These are phyloP conservation scores for Chloroclystis v-ata DNA, from an alignment of 2,888 invertebrate genomes.

Conservation along the genomic window DNA sequence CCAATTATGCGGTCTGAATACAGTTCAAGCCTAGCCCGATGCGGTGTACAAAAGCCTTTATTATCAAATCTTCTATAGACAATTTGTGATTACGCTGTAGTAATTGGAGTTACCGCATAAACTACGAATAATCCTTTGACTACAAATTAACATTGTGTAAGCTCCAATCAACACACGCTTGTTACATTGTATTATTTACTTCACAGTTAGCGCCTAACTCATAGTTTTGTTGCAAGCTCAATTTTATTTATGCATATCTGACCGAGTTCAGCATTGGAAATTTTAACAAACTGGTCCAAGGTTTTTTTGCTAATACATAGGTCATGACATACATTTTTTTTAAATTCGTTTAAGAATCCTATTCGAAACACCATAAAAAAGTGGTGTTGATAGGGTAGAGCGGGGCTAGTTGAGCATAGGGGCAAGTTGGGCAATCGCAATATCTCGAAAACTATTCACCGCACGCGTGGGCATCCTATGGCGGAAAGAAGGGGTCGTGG, in stretches of 20 bases:
- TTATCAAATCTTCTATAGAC: constrained; percentile 12
- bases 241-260: neutral
- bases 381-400: too few relatives aligned
- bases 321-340: too few relatives aligned
- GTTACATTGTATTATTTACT: neutral
- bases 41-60: constrained; percentile 10
- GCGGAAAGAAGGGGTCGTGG: too few relatives aligned
- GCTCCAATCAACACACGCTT: constrained; percentile 4
- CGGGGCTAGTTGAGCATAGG: too few relatives aligned
- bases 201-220: neutral
- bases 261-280: too few relatives aligned
- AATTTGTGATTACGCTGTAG: constrained; percentile 22
- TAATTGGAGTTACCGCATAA: constrained; percentile 26
- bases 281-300: too few relatives aligned
- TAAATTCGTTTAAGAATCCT: too few relatives aligned
- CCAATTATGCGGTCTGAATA: constrained; percentile 23
- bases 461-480: too few relatives aligned
- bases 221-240: neutral
- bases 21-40: constrained; percentile 12
- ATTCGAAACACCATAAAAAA: too few relatives aligned
- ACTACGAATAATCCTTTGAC: constrained; percentile 28
- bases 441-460: too few relatives aligned
- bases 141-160: constrained; percentile 11
- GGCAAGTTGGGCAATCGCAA: too few relatives aligned
- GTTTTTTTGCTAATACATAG: too few relatives aligned